Evolutionary conservation across 1,140 invertebrate species (phyloP), one percentile per base, ranked within the genome.

Genomic region (Heliconius nattereri): DNA sequence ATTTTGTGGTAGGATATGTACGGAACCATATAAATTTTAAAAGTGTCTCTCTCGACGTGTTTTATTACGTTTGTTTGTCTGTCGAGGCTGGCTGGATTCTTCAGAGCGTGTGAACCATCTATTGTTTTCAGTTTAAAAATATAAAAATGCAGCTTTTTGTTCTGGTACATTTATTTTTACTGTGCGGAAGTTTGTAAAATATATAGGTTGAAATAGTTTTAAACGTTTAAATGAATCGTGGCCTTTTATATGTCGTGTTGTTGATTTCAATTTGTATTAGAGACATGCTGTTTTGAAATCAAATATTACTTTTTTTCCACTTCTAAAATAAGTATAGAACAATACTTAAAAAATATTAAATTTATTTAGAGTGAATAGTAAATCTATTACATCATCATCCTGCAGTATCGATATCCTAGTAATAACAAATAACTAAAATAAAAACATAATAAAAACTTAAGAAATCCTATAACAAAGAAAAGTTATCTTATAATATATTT

Each of bases 91-190:
- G n/a, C 60, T 66, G 60, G 26, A 66, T 66, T 66, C 60, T 29
- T 66, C 60, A 66, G 23, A 66, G 23, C 60, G 60, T 66, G 26
- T 66, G 23, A 66, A 66, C 60, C 60, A 16, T 66, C 23, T 66
- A 66, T 66, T 66, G 60, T 66, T 66, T 66, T 29, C 60, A 66
- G 60, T 66, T 66, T 66, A 66, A 66, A 57, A 66, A 66, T 66
- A 66, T 66, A 66, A 66, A 66, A 66, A 66, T 23, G 26, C 60
- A 66, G 11, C 26, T 23, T 52, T 57, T 57, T 57, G 60, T 66
- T 66, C 60, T 66, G 26, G 60, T 29, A 66, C 60, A 66, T 66
- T 66, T 66, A 66, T 66, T 66, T 66, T 66, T 66, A 29, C 23
- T 66, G 26, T 66, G 23, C 23, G 60, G 60, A 66, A 66, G 60